A percentile compares a stretch with the other conserved stretches of the same genome.
These are phyloP conservation scores for Catagonus wagneri DNA, from an alignment of 2,113 vertebrate genomes.

Conservation along the genomic window DNA sequence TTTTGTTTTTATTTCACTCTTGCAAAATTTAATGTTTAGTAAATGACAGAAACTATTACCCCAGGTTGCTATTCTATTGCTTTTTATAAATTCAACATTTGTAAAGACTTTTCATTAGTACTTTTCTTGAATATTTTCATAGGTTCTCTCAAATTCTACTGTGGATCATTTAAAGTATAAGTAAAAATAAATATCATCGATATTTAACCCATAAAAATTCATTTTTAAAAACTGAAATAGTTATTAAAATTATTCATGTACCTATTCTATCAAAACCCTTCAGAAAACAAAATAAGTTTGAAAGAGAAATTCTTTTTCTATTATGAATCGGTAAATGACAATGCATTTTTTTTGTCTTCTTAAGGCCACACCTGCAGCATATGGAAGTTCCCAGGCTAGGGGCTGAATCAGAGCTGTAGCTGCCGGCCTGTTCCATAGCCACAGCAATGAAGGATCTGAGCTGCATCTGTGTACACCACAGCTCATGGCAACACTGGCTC, in stretches of 20 bases:
- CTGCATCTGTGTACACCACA: too few relatives aligned
- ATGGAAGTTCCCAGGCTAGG: too few relatives aligned
- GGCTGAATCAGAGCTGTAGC: too few relatives aligned
- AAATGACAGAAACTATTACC: not conserved
- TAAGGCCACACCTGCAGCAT: too few relatives aligned
- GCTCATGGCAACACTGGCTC: too few relatives aligned
- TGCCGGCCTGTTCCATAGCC: too few relatives aligned
- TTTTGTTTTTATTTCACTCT: conserved; percentile 9
- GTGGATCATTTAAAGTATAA: not conserved
- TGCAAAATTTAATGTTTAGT: conserved; percentile 14
- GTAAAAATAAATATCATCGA: not conserved
- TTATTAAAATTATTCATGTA: not conserved
- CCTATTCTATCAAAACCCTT: not conserved
- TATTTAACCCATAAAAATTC: not conserved
- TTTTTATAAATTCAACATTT: conserved; percentile 1
- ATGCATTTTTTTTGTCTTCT: too few relatives aligned
- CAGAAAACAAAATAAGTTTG: conserved; percentile 33
- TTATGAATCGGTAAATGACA: not conserved
- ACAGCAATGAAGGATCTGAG: too few relatives aligned
- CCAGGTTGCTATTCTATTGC: not conserved
- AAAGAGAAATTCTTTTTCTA: conserved; percentile 17
- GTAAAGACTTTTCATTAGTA: not conserved
- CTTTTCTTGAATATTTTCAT: not conserved
- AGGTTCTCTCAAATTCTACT: not conserved
- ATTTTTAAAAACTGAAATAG: conserved; percentile 18